phyloP scores from a whole-genome alignment of 2,113 vertebrate genomes.

The Tachysurus vachellii region DNA sequence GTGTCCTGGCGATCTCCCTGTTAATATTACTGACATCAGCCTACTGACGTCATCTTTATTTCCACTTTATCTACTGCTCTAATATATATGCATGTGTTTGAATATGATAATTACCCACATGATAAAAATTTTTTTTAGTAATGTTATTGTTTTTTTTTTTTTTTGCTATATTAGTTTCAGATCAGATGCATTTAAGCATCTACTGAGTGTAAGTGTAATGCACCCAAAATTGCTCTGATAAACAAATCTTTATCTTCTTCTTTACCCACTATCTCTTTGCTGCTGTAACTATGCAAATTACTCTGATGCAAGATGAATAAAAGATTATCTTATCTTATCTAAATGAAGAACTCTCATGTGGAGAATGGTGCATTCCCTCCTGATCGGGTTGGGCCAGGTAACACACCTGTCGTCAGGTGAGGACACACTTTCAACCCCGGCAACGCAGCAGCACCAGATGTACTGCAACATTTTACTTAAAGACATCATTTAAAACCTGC shows the following conservation, averaged over 20 bases:
- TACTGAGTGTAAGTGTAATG: background rate
- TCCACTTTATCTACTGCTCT: too few species aligned
- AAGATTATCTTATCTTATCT: background rate
- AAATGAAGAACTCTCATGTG: constrained; percentile 34
- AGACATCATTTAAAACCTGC: background rate
- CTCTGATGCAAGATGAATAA: too few species aligned
- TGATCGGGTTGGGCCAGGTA: constrained; percentile 42
- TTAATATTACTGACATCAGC: background rate
- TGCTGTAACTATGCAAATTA: too few species aligned
- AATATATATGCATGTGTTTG: background rate
- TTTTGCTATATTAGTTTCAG: background rate
- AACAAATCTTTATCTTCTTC: too few species aligned
- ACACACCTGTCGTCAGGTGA: constrained; percentile 58
- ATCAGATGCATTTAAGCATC: background rate
- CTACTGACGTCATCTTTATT: background rate
- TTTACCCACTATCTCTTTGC: too few species aligned
- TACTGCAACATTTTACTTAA: background rate
- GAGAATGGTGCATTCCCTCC: constrained; percentile 44
- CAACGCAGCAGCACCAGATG: background rate
- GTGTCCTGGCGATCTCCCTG: background rate
- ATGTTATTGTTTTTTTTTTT: background rate
- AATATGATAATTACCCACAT: background rate
- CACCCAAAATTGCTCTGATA: background rate
- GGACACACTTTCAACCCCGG: background rate
- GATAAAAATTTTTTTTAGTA: too few species aligned